These are phyloP conservation scores for Microcebus griseorufus DNA, from an alignment of 2,113 vertebrate genomes.

Conservation along the genomic window DNA sequence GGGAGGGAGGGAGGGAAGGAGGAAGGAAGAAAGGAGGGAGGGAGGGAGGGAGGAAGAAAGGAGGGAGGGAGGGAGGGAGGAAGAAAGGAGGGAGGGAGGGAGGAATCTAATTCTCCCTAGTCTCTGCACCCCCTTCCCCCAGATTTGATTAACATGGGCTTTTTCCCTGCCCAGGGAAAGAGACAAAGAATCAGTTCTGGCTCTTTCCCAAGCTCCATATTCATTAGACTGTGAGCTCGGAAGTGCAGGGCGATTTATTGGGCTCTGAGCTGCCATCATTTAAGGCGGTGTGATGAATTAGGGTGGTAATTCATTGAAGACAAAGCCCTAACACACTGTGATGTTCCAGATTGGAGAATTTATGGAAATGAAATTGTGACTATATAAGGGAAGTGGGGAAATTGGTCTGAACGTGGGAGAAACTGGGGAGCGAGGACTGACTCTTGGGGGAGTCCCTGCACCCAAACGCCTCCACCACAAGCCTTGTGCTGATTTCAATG, in stretches of 20 bases:
- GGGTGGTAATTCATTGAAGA: not conserved
- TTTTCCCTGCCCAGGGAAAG: not conserved
- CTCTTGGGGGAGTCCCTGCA: not conserved
- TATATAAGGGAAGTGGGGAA: not conserved
- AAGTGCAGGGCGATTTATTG: not conserved
- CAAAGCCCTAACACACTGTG: not conserved
- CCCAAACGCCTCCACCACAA: not conserved
- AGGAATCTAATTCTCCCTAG: not conserved
- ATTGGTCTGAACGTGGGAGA: not conserved
- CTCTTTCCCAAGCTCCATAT: not conserved
- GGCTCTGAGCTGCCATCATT: not conserved
- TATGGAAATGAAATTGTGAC: conserved; percentile 41
- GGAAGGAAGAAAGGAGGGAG: too few species aligned
- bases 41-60: too few species aligned
- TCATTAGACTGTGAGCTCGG: not conserved
- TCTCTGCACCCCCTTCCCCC: not conserved
- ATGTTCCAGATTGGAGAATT: not conserved
- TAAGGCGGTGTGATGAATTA: conserved; percentile 23
- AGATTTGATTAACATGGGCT: not conserved
- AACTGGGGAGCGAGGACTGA: not conserved
- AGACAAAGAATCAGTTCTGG: too few species aligned
- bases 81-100: too few species aligned
- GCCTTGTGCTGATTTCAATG: not conserved
- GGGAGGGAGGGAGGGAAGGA: too few species aligned
- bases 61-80: too few species aligned